These are phyloP conservation scores for Cryptoblepharus egeriae DNA, from an alignment of 2,797 vertebrate species.

Conservation along the genomic window DNA sequence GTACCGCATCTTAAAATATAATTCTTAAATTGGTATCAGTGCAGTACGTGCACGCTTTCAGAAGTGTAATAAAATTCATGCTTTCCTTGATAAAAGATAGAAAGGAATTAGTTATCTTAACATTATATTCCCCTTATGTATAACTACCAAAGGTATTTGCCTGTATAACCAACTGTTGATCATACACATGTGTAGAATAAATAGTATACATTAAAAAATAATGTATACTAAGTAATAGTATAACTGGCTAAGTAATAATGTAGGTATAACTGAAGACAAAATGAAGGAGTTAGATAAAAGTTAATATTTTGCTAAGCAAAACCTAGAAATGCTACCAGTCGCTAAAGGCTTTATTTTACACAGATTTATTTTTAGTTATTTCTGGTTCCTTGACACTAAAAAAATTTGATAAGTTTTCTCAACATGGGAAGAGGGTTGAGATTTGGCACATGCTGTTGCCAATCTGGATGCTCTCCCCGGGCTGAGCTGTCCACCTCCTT, in stretches of 20 bases:
- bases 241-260: background rate
- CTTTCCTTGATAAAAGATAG: background rate
- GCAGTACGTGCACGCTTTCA: background rate
- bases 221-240: too few relatives aligned
- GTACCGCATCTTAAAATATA: background rate
- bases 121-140: background rate
- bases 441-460: too few relatives aligned
- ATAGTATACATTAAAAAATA: background rate
- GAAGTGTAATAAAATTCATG: background rate
- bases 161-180: background rate
- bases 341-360: background rate
- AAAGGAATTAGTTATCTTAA: background rate
- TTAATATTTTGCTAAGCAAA: background rate
- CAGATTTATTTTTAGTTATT: background rate
- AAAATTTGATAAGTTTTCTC: background rate
- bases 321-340: background rate
- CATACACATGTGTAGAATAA: background rate
- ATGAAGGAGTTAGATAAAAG: background rate
- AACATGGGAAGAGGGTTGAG: too few relatives aligned
- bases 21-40: background rate
- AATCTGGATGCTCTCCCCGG: too few relatives aligned
- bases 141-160: background rate
- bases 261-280: background rate
- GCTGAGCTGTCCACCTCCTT: too few relatives aligned
- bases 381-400: background rate